Conservation (phyloP, 1,140 invertebrate species). For the Drosophila teissieri region DNA sequence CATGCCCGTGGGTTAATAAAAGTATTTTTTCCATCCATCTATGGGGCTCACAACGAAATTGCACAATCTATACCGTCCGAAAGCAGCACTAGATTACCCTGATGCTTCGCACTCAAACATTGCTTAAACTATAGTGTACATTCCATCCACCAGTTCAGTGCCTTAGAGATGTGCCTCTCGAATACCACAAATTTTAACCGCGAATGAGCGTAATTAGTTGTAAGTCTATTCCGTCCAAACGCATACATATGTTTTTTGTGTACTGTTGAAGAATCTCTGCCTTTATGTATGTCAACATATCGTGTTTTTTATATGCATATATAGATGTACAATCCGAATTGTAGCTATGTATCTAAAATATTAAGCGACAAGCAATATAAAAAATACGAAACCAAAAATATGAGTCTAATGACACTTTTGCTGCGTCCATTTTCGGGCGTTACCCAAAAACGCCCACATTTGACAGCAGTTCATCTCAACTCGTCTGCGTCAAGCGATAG, state of each 20-base stretch:
- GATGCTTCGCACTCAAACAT: constrained; percentile 26
- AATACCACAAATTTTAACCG: constrained; percentile 55
- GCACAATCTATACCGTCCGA: constrained; percentile 32
- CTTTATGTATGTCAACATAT: constrained; percentile 48
- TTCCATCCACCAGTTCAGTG: constrained; percentile 67
- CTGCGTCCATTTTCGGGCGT: constrained; percentile 34
- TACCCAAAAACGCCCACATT: constrained; percentile 37
- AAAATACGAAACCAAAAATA: constrained; percentile 46
- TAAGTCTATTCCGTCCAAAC: constrained; percentile 67
- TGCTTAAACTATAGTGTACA: constrained; percentile 40
- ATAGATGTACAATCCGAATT: constrained; percentile 34
- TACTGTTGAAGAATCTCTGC: constrained; percentile 46
- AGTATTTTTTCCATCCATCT: constrained; percentile 13
- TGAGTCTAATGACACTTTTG: constrained; percentile 28
- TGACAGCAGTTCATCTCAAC: constrained; percentile 11
- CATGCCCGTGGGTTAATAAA: constrained; percentile 87
- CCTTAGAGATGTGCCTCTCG: constrained; percentile 51
- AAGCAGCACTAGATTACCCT: constrained; percentile 14
- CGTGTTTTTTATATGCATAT: constrained; percentile 56
- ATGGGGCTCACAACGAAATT: constrained; percentile 37
- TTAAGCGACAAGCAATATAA: constrained; percentile 39
- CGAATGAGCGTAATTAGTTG: constrained; percentile 50
- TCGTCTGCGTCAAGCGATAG: constrained; percentile 4
- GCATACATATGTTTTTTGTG: constrained; percentile 20
- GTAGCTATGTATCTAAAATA: constrained; percentile 46